Evolutionary conservation across 2,888 invertebrate genomes (phyloP).

Genomic region (Neoaliturus tenellus): DNA sequence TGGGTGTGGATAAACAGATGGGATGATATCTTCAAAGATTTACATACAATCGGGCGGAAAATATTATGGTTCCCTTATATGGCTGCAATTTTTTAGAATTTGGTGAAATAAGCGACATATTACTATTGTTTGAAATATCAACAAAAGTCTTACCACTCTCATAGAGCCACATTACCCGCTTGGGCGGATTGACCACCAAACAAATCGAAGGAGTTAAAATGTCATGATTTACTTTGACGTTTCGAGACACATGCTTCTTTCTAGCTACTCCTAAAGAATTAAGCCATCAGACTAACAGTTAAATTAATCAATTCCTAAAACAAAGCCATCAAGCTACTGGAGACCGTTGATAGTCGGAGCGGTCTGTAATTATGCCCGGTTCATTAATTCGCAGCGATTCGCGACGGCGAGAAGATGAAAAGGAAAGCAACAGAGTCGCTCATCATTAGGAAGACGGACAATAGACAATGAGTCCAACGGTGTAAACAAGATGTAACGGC

Average conservation of each 20-base stretch:
- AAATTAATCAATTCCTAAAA: background rate
- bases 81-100: background rate
- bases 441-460: slow-evolving; percentile 31
- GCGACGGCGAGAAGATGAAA: slow-evolving; percentile 17
- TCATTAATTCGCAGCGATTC: slow-evolving; percentile 25
- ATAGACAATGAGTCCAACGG: slow-evolving; percentile 41
- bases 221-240: too few relatives aligned
- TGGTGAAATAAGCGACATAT: background rate
- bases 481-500: slow-evolving; percentile 47
- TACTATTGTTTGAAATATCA: too few relatives aligned
- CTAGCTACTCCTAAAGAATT: too few relatives aligned
- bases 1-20: background rate
- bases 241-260: too few relatives aligned
- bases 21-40: background rate
- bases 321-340: background rate
- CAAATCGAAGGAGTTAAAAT: too few relatives aligned
- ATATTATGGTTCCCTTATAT: background rate
- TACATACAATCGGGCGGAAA: background rate
- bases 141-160: too few relatives aligned
- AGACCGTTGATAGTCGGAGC: background rate
- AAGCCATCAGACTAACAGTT: background rate
- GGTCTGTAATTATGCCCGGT: background rate
- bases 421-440: slow-evolving; percentile 24
- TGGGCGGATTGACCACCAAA: too few relatives aligned
- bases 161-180: too few relatives aligned